Percentiles rank a stretch among this genome's conserved stretches.
Conservation (phyloP, 2,113 vertebrate genomes). For the Haemorhous mexicanus region DNA sequence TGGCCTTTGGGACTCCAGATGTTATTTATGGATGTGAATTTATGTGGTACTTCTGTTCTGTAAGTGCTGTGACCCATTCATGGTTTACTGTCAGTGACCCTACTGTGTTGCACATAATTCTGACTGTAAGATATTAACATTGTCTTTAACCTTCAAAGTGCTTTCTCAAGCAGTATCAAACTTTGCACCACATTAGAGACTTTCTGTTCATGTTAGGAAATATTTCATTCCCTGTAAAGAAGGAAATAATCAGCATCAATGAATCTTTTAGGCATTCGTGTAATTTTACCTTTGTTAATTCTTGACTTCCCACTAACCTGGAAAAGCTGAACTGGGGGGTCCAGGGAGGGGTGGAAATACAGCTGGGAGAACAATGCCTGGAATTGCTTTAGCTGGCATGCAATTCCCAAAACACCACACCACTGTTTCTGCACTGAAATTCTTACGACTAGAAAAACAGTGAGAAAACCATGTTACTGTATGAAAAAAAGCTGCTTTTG, state of each 20-base stretch:
- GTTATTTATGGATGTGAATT: neutral
- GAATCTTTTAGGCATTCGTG: neutral
- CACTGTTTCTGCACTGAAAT: neutral
- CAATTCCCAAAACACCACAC: neutral
- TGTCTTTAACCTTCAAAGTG: neutral
- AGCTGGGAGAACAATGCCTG: slow-evolving; percentile 3
- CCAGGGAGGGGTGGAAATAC: neutral
- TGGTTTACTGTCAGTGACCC: neutral
- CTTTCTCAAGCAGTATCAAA: neutral
- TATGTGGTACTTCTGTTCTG: neutral
- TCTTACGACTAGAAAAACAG: slow-evolving; percentile 17
- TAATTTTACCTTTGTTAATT: slow-evolving; percentile 1
- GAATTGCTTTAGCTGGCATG: slow-evolving; percentile 22
- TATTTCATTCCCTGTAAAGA: neutral
- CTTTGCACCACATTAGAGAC: neutral
- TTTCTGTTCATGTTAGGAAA: neutral
- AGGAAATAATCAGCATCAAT: neutral
- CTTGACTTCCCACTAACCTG: slow-evolving; percentile 6
- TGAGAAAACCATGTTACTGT: neutral
- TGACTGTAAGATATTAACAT: neutral
- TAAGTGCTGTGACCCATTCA: neutral
- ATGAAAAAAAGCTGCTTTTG: slow-evolving; percentile 8
- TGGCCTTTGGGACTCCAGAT: neutral
- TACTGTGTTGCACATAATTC: neutral
- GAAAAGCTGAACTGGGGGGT: neutral